phyloP scores from a whole-genome alignment of 2,797 vertebrate species.

The Muraenolepis orangiensis region DNA sequence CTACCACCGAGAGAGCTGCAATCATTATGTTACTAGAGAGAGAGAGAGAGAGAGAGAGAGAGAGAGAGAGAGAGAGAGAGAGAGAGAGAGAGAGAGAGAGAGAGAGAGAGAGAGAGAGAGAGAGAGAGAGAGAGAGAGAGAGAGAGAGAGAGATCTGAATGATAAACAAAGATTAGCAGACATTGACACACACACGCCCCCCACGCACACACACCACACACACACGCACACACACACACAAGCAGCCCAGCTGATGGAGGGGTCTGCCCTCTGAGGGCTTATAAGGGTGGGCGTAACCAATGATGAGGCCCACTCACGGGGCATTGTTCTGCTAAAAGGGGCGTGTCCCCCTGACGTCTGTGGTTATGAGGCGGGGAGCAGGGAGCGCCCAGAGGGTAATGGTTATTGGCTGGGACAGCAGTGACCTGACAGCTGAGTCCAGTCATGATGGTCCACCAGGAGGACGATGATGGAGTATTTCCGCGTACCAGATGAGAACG shows the following conservation, averaged over 20 bases:
- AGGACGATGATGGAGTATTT: no score
- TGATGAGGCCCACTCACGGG: constrained; percentile 75
- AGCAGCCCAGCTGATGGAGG: constrained; percentile 28
- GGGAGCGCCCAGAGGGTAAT: constrained; percentile 74
- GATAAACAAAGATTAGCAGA: constrained; percentile 69
- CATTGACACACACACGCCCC: constrained; percentile 40
- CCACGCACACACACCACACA: background rate
- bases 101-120: no score
- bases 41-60: constrained; percentile 31
- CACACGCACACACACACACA: constrained; percentile 32
- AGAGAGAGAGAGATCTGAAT: constrained; percentile 33
- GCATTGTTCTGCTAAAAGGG: constrained; percentile 76
- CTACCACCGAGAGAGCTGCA: constrained; percentile 57
- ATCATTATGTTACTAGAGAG: constrained; percentile 50
- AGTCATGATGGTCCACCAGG: constrained; percentile 36
- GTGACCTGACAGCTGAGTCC: constrained; percentile 80
- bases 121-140: no score
- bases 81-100: no score
- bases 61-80: no score
- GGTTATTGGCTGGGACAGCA: constrained; percentile 78
- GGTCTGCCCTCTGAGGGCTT: constrained; percentile 64
- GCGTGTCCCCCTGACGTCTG: constrained; percentile 63
- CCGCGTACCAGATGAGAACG: no score
- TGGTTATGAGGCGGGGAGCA: constrained; percentile 73
- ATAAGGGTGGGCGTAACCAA: constrained; percentile 74